Percentiles rank a stretch among this genome's conserved stretches.
Conservation (phyloP, 2,888 invertebrate species). For the Archaeoteleia sp. region DNA sequence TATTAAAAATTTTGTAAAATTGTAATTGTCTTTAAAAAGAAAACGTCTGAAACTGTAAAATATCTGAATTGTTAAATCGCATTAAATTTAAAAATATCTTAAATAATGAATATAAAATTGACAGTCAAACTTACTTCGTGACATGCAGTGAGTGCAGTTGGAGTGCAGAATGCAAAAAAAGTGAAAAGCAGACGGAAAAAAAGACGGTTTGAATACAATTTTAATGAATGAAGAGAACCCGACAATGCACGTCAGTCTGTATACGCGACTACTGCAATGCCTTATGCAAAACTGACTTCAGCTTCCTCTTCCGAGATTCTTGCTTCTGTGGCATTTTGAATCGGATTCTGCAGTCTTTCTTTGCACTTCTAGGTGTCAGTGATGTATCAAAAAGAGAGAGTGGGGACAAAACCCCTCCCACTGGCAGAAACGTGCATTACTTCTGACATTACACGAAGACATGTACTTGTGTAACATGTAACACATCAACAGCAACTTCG, state of each 20-base stretch:
- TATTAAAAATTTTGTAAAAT: no score
- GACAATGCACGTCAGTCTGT: conserved; percentile 4
- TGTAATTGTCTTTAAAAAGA: no score
- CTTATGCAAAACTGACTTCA: conserved; percentile 30
- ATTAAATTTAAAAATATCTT: no score
- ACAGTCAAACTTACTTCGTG: conserved; percentile 15
- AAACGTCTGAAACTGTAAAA: no score
- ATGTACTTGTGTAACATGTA: conserved; percentile 25
- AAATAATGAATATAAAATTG: no score
- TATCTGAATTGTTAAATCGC: no score
- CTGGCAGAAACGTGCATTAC: conserved; percentile 4
- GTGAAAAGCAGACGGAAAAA: no score
- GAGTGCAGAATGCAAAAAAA: not conserved
- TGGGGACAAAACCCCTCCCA: conserved; percentile 12
- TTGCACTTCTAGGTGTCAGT: conserved; percentile 3
- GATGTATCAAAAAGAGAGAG: conserved; percentile 23
- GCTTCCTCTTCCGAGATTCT: conserved; percentile 8
- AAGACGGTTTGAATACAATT: conserved; percentile 8
- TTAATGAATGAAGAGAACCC: conserved; percentile 10
- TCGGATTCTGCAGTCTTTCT: conserved; percentile 37
- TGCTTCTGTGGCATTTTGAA: conserved; percentile 28
- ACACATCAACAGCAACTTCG: conserved; percentile 11
- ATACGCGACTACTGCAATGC: conserved; percentile 8
- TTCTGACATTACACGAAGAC: conserved; percentile 20
- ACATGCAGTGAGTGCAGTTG: not conserved